phyloP scores from a whole-genome alignment of 2,113 vertebrate genomes.

The Cavia porcellus region DNA sequence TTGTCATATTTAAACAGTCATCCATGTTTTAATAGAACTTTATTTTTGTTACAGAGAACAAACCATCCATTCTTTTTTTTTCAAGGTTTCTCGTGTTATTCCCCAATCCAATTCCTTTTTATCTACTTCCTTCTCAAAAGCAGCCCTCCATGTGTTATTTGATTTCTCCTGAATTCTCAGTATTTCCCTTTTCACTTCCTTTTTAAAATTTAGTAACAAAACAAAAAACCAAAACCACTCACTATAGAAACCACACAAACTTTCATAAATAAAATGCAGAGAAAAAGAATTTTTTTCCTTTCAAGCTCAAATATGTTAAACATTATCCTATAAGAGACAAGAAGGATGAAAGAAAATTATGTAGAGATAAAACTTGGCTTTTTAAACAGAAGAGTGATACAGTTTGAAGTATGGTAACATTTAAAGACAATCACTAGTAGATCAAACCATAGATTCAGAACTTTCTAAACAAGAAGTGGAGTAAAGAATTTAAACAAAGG shows the following conservation, averaged over 20 bases:
- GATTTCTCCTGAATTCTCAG: not conserved
- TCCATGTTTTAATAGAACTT: not conserved
- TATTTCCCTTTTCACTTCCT: not conserved
- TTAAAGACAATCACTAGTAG: not conserved
- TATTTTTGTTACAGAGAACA: not conserved
- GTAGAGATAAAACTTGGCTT: not conserved
- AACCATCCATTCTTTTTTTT: not conserved
- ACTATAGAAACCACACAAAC: not conserved
- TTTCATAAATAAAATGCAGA: not conserved
- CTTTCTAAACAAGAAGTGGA: not conserved
- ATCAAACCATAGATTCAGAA: not conserved
- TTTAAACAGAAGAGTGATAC: not conserved
- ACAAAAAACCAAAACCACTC: not conserved
- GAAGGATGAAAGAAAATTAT: not conserved
- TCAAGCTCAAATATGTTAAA: not conserved
- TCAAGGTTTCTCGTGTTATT: not conserved
- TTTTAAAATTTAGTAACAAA: slow-evolving; percentile 1
- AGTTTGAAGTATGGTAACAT: not conserved
- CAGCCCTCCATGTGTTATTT: not conserved
- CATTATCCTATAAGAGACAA: not conserved
- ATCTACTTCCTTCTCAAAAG: not conserved
- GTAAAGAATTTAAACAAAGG: not conserved
- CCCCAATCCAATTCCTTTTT: not conserved
- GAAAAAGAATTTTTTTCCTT: not conserved
- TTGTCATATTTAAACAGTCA: not conserved